Base-by-base conservation (phyloP, 37 sponge, comb jelly and placozoan genomes). In the Axinella damicornis region DNA sequence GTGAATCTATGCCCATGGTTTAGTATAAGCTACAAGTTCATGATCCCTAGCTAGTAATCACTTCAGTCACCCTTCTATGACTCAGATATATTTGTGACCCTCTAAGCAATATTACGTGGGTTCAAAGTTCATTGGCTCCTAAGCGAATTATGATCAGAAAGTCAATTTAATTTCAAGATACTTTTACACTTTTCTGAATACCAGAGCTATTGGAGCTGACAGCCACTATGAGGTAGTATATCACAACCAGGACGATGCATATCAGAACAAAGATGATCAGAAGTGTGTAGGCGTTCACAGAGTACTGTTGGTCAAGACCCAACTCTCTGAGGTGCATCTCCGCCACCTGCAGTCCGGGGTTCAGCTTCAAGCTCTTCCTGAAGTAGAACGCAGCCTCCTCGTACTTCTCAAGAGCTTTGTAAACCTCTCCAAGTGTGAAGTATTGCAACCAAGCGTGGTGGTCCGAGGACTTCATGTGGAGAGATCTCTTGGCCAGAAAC, bases 401-500 rank as follows among this genome's bases (percentile, higher is more conserved):
- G 67, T 82, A 79, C 58, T 85, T 89, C 21, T 91, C 92, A 56
- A 79, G 53, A 18, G 88, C 73, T 62, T 92, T 89, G 79, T 86
- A 86, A 13, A 92, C 89, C 68, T 94, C 96, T 22, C 96, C 96
- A 0, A 95, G 87, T 5, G 96, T 95, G 86, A 83, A 95, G 57
- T 92, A 90, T 69, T 95, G 92, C 4, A 95, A 71, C 96, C 96
- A 95, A 38, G 88, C 81, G 24, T 92, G 83, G 5, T 80, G 69
- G 24, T 86, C 87, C 6, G 82, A 77, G 19, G 85, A 77, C 72
- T 89, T 92, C 78, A 86, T 74, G 56, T 89, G 78, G 2, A 95
- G 87, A 2, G 93, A 95, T 20, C 71, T 71, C 53, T 83, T 86
- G 32, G 92, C 85, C 0, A 95, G 84, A 53, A 77, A 91, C 22